These are phyloP conservation scores for Acanthoscelides obtectus DNA, from an alignment of 2,888 invertebrate species.

Conservation along the genomic window DNA sequence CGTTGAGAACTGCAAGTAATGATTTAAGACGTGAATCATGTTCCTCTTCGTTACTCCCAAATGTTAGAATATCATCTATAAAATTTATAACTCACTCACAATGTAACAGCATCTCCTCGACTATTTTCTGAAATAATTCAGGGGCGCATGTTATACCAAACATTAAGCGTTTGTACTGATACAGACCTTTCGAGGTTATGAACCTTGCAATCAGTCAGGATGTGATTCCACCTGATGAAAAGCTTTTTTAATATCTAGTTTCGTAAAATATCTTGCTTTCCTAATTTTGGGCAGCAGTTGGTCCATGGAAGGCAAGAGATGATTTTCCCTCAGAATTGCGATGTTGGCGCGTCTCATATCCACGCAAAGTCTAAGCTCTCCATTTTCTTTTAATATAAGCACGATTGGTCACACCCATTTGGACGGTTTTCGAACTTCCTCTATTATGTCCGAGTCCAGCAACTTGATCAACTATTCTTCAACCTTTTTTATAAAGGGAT, in stretches of 20 bases:
- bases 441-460: constrained; percentile 26
- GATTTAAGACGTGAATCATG: constrained; percentile 27
- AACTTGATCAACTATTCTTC: constrained; percentile 24
- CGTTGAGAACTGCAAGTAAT: constrained; percentile 22
- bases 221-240: constrained; percentile 40
- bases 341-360: no score
- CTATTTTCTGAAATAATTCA: constrained; percentile 33
- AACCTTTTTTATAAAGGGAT: constrained; percentile 28
- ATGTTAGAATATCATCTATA: constrained; percentile 42
- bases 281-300: constrained; percentile 27
- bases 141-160: constrained; percentile 40
- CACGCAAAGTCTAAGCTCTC: no score
- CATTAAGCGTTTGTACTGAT: constrained; percentile 36
- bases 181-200: constrained; percentile 31
- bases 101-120: constrained; percentile 35
- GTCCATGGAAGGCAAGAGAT: constrained; percentile 27
- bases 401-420: no score
- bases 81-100: constrained; percentile 38
- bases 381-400: no score
- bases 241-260: constrained; percentile 33
- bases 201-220: constrained; percentile 36
- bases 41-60: constrained; percentile 26
- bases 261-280: constrained; percentile 21
- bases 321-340: constrained; percentile 26
- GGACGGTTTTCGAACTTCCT: no score